These are phyloP conservation scores for Margaritifera margaritifera DNA, from an alignment of 2,888 invertebrate species.

Conservation along the genomic window DNA sequence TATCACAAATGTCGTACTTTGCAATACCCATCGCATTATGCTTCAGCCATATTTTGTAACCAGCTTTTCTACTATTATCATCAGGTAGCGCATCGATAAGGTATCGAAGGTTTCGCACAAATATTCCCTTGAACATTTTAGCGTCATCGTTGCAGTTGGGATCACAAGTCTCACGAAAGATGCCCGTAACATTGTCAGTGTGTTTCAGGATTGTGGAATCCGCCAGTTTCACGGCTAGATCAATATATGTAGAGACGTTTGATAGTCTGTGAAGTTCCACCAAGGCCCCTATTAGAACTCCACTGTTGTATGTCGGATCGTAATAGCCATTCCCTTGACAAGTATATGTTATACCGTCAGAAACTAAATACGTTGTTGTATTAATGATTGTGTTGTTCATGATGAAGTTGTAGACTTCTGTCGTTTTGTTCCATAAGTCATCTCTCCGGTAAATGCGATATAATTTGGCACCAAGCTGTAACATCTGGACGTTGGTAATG, in stretches of 20 bases:
- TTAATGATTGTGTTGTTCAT: constrained; percentile 41
- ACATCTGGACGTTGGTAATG: constrained; percentile 47
- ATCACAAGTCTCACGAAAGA: constrained; percentile 47
- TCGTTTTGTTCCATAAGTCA: constrained; percentile 25
- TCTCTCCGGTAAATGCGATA: constrained; percentile 38
- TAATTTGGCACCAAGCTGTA: constrained; percentile 41
- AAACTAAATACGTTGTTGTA: constrained; percentile 36
- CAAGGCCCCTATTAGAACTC: constrained; percentile 43
- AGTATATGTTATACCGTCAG: constrained; percentile 31
- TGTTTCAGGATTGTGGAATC: constrained; percentile 33
- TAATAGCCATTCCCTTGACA: constrained; percentile 32
- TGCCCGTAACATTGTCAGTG: constrained; percentile 33
- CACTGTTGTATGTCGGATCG: constrained; percentile 44
- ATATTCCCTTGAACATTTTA: constrained; percentile 52
- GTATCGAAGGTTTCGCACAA: constrained; percentile 43
- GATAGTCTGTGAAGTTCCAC: constrained; percentile 43
- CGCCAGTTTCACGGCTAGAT: constrained; percentile 42
- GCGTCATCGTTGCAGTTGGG: constrained; percentile 45
- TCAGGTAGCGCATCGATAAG: constrained; percentile 36
- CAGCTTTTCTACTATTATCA: constrained; percentile 20
- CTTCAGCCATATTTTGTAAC: constrained; percentile 42
- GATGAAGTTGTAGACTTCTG: constrained; percentile 37
- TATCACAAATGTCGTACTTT: constrained; percentile 41
- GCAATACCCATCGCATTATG: constrained; percentile 34
- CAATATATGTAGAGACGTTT: constrained; percentile 26